Percentiles rank a stretch among this genome's conserved stretches.
Evolutionary conservation across 2,797 vertebrate genomes (phyloP).

Genomic region (Hozukius guyotensis): DNA sequence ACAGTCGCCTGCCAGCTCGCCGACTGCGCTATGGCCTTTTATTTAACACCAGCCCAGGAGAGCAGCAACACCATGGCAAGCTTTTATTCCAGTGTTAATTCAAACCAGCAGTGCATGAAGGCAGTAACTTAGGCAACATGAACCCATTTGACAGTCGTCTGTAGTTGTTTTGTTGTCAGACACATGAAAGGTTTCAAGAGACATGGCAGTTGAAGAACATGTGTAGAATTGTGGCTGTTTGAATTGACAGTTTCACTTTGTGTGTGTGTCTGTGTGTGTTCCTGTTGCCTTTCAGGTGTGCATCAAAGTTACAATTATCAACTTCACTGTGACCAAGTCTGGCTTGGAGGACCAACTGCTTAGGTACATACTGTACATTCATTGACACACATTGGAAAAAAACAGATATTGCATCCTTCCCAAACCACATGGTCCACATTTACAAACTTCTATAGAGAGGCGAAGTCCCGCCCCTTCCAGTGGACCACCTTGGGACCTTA

Average conservation of each 20-base stretch:
- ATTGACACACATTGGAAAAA: background rate
- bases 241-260: background rate
- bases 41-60: background rate
- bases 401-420: no score
- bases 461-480: no score
- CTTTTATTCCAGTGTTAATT: background rate
- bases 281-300: slow-evolving; percentile 83
- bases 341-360: slow-evolving; percentile 91
- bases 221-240: background rate
- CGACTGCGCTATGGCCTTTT: background rate
- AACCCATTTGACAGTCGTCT: background rate
- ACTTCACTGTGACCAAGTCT: slow-evolving; percentile 91
- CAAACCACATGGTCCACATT: background rate
- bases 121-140: background rate
- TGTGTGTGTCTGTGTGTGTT: background rate
- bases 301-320: slow-evolving; percentile 93
- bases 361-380: slow-evolving; percentile 77
- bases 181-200: background rate
- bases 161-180: background rate
- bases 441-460: background rate
- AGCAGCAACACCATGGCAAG: background rate
- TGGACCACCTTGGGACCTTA: no score
- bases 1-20: background rate
- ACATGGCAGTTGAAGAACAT: background rate
- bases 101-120: background rate